phyloP scores from a whole-genome alignment of 2,113 vertebrate species.

The Hemibates koningsi region DNA sequence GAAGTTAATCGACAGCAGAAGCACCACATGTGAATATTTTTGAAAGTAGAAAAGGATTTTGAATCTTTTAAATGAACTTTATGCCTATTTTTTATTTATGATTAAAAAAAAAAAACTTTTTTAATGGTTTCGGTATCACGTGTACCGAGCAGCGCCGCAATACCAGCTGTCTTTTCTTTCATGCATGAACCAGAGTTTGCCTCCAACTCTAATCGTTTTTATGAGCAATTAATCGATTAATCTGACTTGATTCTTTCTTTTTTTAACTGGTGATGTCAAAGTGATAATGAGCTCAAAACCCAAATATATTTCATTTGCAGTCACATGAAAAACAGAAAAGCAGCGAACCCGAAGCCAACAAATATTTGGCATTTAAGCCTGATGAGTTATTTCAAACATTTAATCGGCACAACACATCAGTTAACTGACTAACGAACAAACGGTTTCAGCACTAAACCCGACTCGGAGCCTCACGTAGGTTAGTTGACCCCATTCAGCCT shows the following conservation, averaged over 20 bases:
- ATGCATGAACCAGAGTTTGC: neutral
- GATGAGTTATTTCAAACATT: neutral
- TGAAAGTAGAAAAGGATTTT: neutral
- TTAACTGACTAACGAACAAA: neutral
- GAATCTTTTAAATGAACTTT: neutral
- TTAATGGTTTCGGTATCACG: neutral
- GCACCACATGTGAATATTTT: neutral
- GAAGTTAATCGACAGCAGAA: neutral
- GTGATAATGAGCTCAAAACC: neutral
- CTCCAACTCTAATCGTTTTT: neutral
- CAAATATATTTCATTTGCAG: neutral
- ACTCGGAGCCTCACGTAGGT: neutral
- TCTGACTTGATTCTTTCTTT: neutral
- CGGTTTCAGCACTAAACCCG: neutral
- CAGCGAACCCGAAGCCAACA: neutral
- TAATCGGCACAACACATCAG: neutral
- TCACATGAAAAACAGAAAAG: neutral
- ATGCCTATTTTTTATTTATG: neutral
- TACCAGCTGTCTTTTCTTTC: constrained; percentile 38
- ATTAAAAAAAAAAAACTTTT: fast-evolving
- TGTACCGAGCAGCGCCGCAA: neutral
- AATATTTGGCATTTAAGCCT: neutral
- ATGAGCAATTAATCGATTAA: neutral
- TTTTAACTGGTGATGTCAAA: neutral
- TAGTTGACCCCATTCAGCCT: constrained; percentile 38